Conservation (phyloP, 2,888 invertebrate species). For the Scaptomyza flava region DNA sequence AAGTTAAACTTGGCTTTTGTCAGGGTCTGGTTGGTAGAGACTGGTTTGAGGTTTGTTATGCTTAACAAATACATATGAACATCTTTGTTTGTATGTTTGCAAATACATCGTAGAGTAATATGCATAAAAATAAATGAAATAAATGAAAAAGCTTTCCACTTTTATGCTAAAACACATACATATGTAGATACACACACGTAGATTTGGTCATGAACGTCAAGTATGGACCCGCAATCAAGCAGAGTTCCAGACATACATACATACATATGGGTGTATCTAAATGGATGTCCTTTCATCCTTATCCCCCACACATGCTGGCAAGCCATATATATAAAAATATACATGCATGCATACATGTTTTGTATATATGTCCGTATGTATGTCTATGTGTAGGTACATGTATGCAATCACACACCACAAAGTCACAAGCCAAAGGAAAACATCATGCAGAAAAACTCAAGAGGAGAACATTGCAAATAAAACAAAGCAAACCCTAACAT, state of each 20-base stretch:
- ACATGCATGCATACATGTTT: conserved; percentile 1
- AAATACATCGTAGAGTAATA: conserved; percentile 1
- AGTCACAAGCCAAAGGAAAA: conserved; percentile 61
- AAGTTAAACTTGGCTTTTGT: conserved; percentile 5
- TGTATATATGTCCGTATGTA: neutral
- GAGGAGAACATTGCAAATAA: conserved; percentile 61
- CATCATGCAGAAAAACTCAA: conserved; percentile 55
- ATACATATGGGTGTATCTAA: conserved; percentile 6
- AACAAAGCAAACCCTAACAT: conserved; percentile 58
- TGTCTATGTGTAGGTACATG: conserved; percentile 13
- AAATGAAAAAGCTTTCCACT: conserved; percentile 20
- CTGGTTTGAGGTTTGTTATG: neutral
- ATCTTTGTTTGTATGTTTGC: neutral
- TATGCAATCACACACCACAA: conserved; percentile 47
- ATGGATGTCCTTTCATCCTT: conserved; percentile 18
- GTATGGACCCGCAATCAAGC: conserved; percentile 23
- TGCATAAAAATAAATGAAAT: conserved; percentile 23
- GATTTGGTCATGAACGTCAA: conserved; percentile 42
- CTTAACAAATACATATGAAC: neutral
- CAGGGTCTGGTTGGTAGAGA: conserved; percentile 1
- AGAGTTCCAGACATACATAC: conserved; percentile 12
- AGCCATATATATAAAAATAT: neutral
- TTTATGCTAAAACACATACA: neutral
- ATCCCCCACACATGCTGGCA: conserved; percentile 2
- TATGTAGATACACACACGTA: conserved; percentile 10